Evolutionary conservation across 2,113 vertebrate species (phyloP).

Genomic region (Plecturocebus donacophilus): DNA sequence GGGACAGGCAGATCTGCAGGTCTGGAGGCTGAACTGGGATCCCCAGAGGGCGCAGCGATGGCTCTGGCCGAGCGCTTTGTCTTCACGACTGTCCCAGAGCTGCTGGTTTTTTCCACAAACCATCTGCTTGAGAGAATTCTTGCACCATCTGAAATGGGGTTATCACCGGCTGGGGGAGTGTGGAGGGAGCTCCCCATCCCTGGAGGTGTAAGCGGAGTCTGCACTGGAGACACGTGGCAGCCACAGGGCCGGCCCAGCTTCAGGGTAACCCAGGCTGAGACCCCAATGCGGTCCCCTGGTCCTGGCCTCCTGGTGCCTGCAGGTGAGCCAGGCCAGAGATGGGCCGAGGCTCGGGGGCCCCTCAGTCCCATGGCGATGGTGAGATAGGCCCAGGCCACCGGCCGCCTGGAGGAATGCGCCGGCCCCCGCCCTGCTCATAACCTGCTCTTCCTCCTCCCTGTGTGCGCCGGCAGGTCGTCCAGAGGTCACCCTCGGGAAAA

Average conservation of each 20-base stretch:
- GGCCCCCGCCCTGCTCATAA: background rate
- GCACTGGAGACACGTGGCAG: too few relatives aligned
- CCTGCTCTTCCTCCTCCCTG: background rate
- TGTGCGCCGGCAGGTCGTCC: background rate
- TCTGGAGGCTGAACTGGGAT: too few relatives aligned
- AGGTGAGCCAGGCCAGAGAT: background rate
- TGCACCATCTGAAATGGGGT: background rate
- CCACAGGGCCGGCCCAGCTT: accelerated
- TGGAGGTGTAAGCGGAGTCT: background rate
- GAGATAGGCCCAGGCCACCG: background rate
- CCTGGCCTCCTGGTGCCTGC: accelerated
- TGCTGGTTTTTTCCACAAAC: background rate
- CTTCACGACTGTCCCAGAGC: too few relatives aligned
- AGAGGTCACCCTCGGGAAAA: background rate
- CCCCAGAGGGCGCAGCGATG: background rate
- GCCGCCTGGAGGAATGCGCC: background rate
- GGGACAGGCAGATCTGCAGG: background rate
- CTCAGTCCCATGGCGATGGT: background rate
- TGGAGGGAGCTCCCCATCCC: background rate
- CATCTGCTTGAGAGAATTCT: background rate
- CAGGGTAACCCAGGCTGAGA: background rate
- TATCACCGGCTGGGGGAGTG: accelerated
- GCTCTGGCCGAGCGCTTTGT: too few relatives aligned
- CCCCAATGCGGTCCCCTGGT: accelerated
- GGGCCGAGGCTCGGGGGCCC: background rate